A percentile compares a stretch with the other conserved stretches of the same genome.
These are phyloP conservation scores for Cromileptes altivelis DNA, from an alignment of 2,113 vertebrate genomes.

Conservation along the genomic window DNA sequence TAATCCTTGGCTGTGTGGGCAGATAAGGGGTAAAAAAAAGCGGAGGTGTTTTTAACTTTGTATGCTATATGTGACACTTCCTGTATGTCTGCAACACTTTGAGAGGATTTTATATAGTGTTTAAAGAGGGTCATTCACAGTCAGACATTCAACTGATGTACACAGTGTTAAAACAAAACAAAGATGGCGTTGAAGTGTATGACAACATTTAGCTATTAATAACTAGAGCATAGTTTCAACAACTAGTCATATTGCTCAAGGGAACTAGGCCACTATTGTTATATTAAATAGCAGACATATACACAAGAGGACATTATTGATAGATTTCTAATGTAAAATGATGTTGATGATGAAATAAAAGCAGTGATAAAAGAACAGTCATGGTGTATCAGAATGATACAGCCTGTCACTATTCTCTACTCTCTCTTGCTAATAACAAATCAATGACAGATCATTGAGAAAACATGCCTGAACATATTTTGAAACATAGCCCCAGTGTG, in stretches of 20 bases:
- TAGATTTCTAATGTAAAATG: background rate
- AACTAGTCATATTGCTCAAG: background rate
- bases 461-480: background rate
- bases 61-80: constrained; percentile 21
- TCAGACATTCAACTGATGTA: background rate
- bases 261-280: background rate
- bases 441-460: background rate
- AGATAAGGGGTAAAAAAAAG: constrained; percentile 15
- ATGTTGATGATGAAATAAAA: background rate
- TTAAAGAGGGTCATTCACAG: background rate
- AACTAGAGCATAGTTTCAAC: background rate
- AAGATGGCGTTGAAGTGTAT: background rate
- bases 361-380: background rate
- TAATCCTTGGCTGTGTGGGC: background rate
- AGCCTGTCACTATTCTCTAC: background rate
- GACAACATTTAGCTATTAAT: constrained; percentile 7
- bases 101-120: background rate
- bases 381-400: constrained; percentile 26
- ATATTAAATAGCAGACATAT: background rate
- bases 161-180: background rate
- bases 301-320: background rate
- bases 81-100: background rate
- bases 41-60: background rate
- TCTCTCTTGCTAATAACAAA: constrained; percentile 21
- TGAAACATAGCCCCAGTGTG: background rate